Conservation (phyloP, 2,797 vertebrate species). For the Falco rusticolus region DNA sequence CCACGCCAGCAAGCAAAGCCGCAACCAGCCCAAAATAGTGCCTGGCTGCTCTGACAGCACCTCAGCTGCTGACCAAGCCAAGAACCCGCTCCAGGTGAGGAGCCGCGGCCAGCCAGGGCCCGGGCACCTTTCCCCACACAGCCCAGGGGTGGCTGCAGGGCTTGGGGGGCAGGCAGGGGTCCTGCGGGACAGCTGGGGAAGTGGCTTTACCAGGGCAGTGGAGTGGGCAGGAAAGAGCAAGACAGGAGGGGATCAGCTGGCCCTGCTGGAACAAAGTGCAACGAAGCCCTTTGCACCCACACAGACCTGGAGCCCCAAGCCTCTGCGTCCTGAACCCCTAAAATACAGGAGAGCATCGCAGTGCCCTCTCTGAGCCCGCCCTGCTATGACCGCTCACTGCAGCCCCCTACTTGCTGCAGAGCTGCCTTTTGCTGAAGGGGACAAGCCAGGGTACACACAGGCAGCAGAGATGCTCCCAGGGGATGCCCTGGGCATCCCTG, state of each 20-base stretch:
- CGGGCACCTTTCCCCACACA: fast-evolving
- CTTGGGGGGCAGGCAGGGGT: not conserved
- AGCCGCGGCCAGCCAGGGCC: not conserved
- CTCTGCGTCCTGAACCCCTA: not conserved
- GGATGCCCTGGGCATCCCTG: fast-evolving
- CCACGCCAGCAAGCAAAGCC: not conserved
- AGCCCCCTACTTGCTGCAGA: not conserved
- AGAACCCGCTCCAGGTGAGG: not conserved
- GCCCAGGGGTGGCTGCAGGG: not conserved
- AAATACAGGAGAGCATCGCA: fast-evolving
- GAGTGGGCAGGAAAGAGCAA: not conserved
- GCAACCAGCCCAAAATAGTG: not conserved
- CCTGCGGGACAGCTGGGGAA: not conserved
- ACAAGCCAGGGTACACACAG: not conserved
- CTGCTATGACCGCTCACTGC: not conserved
- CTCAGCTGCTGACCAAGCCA: not conserved
- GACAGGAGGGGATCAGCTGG: not conserved
- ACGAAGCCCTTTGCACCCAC: not conserved
- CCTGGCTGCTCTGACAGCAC: not conserved
- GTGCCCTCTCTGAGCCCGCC: not conserved
- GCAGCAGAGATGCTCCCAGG: not conserved
- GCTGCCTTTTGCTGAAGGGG: not conserved
- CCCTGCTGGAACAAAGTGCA: not conserved
- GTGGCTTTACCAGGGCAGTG: not conserved
- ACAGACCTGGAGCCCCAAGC: not conserved